Evolutionary conservation across 1,140 invertebrate genomes (phyloP).

Genomic region (Magallana ariakensis): DNA sequence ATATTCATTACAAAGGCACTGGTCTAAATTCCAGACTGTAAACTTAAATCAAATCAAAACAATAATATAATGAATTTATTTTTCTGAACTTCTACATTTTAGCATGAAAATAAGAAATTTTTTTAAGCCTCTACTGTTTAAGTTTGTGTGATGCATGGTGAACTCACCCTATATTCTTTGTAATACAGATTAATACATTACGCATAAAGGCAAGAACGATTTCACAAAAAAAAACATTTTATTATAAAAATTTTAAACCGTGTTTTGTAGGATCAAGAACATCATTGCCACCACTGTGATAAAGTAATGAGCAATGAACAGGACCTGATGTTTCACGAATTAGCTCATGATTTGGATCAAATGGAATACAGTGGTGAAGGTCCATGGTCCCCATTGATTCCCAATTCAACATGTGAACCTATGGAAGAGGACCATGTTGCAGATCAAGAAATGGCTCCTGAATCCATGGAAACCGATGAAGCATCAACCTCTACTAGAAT

Average conservation of each 20-base stretch:
- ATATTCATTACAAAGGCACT: no score
- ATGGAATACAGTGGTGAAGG: background rate
- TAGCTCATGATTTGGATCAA: background rate
- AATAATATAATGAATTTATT: no score
- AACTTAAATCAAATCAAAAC: conserved; percentile 51
- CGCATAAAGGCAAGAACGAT: background rate
- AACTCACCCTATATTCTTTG: background rate
- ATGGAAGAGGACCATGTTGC: background rate
- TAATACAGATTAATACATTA: background rate
- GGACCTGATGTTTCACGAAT: background rate
- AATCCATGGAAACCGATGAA: background rate
- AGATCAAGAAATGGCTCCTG: background rate
- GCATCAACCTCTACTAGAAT: background rate
- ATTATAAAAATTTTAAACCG: background rate
- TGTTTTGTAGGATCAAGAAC: background rate
- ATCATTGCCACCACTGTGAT: background rate
- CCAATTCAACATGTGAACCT: background rate
- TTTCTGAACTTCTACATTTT: no score
- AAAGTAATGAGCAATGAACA: background rate
- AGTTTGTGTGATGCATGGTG: background rate
- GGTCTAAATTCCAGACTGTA: background rate
- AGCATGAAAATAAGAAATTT: no score
- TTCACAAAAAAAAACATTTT: background rate
- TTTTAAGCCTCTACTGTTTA: no score
- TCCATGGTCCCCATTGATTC: background rate